A percentile compares a stretch with the other conserved stretches of the same genome.
Evolutionary conservation across 2,888 invertebrate genomes (phyloP).

Genomic region (Elysia crispata): DNA sequence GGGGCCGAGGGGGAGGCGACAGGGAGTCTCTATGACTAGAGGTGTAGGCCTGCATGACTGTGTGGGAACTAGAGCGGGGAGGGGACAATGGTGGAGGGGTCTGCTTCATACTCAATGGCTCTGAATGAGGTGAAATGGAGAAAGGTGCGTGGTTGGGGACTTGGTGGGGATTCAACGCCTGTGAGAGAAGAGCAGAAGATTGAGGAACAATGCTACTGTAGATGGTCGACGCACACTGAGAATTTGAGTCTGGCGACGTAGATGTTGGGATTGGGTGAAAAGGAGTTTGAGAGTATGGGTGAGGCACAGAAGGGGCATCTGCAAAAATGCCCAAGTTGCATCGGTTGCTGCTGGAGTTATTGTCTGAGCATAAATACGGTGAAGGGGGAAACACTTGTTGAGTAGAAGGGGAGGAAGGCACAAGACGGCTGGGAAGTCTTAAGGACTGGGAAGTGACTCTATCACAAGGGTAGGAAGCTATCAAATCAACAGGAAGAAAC

Average conservation of each 20-base stretch:
- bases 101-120: too few relatives aligned
- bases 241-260: background rate
- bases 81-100: too few relatives aligned
- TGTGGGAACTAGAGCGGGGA: too few relatives aligned
- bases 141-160: background rate
- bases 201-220: conserved; percentile 6
- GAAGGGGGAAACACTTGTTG: background rate
- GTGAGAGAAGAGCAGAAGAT: background rate
- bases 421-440: background rate
- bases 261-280: conserved; percentile 37
- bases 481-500: conserved; percentile 11
- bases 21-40: too few relatives aligned
- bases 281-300: conserved; percentile 46
- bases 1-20: too few relatives aligned
- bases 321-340: conserved; percentile 14
- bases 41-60: too few relatives aligned
- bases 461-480: conserved; percentile 23
- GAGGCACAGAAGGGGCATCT: conserved; percentile 42
- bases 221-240: background rate
- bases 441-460: conserved; percentile 21
- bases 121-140: background rate
- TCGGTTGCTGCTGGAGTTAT: background rate
- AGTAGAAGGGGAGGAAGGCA: background rate
- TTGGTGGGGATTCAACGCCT: too few relatives aligned
- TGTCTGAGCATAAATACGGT: background rate